Conservation (phyloP, 2,113 vertebrate species). For the Arizona elegans region DNA sequence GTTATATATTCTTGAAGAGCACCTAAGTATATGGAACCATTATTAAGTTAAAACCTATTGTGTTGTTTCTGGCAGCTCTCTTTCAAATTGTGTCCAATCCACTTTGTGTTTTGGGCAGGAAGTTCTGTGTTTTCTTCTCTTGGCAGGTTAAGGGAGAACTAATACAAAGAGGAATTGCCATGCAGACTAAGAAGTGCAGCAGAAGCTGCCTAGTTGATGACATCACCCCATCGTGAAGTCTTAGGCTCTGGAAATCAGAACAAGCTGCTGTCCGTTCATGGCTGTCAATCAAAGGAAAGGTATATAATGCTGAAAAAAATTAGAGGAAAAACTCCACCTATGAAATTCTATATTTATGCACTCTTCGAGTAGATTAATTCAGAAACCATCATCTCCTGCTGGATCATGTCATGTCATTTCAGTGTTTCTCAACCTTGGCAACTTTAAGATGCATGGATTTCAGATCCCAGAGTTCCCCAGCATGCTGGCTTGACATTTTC, state of each 20-base stretch:
- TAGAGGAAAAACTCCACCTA: background rate
- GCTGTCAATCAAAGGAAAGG: background rate
- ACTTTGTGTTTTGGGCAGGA: constrained; percentile 54
- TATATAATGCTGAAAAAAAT: constrained; percentile 4
- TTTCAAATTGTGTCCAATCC: constrained; percentile 48
- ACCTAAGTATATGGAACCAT: constrained; percentile 52
- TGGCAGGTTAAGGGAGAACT: constrained; percentile 51
- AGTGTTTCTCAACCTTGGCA: background rate
- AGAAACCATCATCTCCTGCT: background rate
- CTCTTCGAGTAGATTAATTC: constrained; percentile 22
- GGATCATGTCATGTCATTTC: background rate
- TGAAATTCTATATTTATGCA: constrained; percentile 28
- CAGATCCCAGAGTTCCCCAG: background rate
- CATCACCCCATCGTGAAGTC: background rate
- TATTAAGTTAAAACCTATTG: constrained; percentile 52
- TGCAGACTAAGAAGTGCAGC: background rate
- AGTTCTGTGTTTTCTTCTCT: constrained; percentile 48
- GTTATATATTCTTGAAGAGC: constrained; percentile 46
- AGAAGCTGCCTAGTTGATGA: constrained; percentile 30
- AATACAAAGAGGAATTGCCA: constrained; percentile 46
- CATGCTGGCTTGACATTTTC: background rate
- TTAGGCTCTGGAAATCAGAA: constrained; percentile 32
- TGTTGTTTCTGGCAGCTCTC: constrained; percentile 54
- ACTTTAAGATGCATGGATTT: background rate
- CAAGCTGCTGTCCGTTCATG: constrained; percentile 18